Conservation (phyloP, 92 coral and sea anemone species). For the Phymanthus crucifer region DNA sequence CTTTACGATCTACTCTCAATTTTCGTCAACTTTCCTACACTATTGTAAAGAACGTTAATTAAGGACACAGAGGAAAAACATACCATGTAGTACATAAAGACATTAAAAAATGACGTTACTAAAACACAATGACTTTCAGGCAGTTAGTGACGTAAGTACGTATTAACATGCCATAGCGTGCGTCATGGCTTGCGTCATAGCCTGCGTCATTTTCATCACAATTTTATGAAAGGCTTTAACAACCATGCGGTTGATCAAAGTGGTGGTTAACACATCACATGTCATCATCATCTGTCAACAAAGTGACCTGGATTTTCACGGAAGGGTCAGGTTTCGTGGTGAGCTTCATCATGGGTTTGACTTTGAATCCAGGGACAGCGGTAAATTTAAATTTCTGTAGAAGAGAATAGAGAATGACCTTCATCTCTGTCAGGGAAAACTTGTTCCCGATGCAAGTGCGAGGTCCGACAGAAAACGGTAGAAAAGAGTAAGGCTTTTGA, state of each 20-base stretch:
- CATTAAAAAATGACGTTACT: too few species aligned
- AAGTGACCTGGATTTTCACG: conserved; percentile 22
- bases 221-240: not conserved
- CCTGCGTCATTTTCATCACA: too few species aligned
- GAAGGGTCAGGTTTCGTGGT: conserved; percentile 46
- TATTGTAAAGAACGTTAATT: too few species aligned
- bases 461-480: conserved; percentile 74
- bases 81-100: too few species aligned
- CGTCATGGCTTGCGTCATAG: too few species aligned
- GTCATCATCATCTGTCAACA: not conserved
- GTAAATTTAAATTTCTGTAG: conserved; percentile 48
- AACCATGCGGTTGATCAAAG: not conserved
- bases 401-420: conserved; percentile 49
- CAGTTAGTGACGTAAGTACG: too few species aligned
- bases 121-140: too few species aligned
- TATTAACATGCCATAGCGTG: too few species aligned
- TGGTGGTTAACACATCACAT: not conserved
- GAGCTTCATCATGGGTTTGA: conserved; percentile 24
- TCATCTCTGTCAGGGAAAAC: conserved; percentile 67
- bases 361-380: conserved; percentile 58
- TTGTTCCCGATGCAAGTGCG: conserved; percentile 71
- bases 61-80: too few species aligned
- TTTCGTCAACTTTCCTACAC: too few species aligned
- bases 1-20: too few species aligned
- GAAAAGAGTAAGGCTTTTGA: conserved; percentile 39